Evolutionary conservation across 2,888 invertebrate genomes (phyloP).

Genomic region (Thymelicus acteon): DNA sequence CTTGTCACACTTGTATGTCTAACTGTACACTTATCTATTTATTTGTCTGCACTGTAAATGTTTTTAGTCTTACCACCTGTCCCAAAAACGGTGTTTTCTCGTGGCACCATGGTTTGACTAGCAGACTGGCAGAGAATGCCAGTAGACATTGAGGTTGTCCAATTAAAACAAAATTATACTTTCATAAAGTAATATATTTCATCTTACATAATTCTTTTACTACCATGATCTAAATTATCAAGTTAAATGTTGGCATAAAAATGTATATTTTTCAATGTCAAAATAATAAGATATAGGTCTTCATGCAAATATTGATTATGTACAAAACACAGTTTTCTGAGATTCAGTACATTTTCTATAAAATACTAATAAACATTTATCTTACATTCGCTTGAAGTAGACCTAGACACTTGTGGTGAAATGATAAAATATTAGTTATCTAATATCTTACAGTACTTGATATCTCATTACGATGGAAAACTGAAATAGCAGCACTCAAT

Average conservation of each 20-base stretch:
- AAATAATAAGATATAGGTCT: not conserved
- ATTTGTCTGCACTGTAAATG: too few relatives aligned
- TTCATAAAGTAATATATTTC: slow-evolving; percentile 44
- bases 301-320: not conserved
- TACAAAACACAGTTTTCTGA: too few relatives aligned
- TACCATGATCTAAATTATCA: slow-evolving; percentile 15
- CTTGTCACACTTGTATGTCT: too few relatives aligned
- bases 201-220: slow-evolving; percentile 40
- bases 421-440: not conserved
- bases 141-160: not conserved
- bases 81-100: too few relatives aligned
- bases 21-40: too few relatives aligned
- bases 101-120: too few relatives aligned
- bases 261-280: not conserved
- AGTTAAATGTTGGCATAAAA: slow-evolving; percentile 11
- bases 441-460: not conserved
- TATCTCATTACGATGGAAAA: not conserved
- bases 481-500: not conserved
- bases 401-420: not conserved
- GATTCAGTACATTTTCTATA: not conserved
- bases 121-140: too few relatives aligned
- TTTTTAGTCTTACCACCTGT: too few relatives aligned
- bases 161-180: slow-evolving; percentile 22
- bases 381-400: not conserved
- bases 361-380: not conserved